Conservation (phyloP, 2,797 vertebrate species). For the Spinus olivaceus region DNA sequence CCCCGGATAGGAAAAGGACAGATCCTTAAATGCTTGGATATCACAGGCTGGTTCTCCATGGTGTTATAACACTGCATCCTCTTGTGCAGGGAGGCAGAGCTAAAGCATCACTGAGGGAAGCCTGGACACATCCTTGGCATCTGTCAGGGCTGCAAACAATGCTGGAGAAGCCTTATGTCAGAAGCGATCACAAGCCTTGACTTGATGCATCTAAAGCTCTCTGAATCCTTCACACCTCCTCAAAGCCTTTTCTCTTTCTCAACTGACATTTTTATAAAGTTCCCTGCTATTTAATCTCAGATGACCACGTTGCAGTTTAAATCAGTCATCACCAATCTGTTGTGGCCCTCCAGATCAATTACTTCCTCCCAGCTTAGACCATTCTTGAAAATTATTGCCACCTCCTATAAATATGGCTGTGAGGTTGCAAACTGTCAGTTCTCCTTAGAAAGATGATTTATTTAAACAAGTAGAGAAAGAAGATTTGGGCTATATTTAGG, state of each 20-base stretch:
- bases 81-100: background rate
- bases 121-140: background rate
- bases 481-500: slow-evolving; percentile 42
- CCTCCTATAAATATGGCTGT: slow-evolving; percentile 40
- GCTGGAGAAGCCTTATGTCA: background rate
- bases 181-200: background rate
- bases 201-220: background rate
- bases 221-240: slow-evolving; percentile 34
- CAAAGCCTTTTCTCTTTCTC: slow-evolving; percentile 38
- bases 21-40: background rate
- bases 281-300: background rate
- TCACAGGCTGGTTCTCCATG: background rate
- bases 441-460: slow-evolving; percentile 37
- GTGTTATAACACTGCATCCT: background rate
- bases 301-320: background rate
- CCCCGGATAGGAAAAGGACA: background rate
- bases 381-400: slow-evolving; percentile 47
- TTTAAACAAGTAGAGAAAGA: slow-evolving; percentile 22
- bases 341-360: slow-evolving; percentile 9
- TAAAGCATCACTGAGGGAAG: background rate
- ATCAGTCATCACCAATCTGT: slow-evolving; percentile 22
- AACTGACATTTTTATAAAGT: slow-evolving; percentile 40
- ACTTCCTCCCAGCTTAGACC: slow-evolving; percentile 19
- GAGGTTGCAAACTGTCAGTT: slow-evolving; percentile 31
- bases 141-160: background rate